phyloP scores from a whole-genome alignment of 2,888 invertebrate species.

The Limnephilus marmoratus region DNA sequence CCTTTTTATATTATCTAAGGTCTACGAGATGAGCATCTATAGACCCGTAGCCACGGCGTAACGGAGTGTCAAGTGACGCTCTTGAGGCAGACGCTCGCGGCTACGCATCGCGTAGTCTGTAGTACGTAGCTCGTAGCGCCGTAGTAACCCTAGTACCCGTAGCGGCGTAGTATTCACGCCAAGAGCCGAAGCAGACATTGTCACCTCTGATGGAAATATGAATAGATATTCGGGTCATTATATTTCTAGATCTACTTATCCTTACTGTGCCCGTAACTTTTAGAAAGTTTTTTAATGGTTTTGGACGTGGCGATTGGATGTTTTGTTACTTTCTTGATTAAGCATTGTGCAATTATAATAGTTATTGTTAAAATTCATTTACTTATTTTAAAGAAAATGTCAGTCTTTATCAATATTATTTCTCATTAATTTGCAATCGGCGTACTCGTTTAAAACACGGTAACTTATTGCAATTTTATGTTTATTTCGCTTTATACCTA shows the following conservation, averaged over 20 bases:
- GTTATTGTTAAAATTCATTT: no score
- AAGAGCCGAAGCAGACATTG: background rate
- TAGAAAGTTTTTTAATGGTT: background rate
- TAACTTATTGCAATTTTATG: no score
- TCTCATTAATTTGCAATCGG: no score
- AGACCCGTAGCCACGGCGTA: background rate
- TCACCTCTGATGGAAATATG: background rate
- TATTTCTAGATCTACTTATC: background rate
- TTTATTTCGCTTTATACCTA: no score
- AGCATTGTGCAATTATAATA: background rate
- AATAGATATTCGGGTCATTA: background rate
- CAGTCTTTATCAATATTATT: no score
- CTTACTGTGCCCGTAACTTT: background rate
- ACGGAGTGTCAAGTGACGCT: slow-evolving; percentile 26
- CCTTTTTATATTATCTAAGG: background rate
- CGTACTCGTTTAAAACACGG: no score
- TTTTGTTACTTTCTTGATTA: background rate
- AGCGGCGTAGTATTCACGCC: background rate
- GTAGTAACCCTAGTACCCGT: background rate
- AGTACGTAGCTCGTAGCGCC: background rate
- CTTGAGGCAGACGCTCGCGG: slow-evolving; percentile 13
- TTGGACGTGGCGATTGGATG: background rate
- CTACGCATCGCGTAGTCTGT: slow-evolving; percentile 15
- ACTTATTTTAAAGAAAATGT: no score
- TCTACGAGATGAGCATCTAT: background rate